Evolutionary conservation across 1,140 invertebrate genomes (phyloP).

Genomic region (Drosophila punjabiensis): DNA sequence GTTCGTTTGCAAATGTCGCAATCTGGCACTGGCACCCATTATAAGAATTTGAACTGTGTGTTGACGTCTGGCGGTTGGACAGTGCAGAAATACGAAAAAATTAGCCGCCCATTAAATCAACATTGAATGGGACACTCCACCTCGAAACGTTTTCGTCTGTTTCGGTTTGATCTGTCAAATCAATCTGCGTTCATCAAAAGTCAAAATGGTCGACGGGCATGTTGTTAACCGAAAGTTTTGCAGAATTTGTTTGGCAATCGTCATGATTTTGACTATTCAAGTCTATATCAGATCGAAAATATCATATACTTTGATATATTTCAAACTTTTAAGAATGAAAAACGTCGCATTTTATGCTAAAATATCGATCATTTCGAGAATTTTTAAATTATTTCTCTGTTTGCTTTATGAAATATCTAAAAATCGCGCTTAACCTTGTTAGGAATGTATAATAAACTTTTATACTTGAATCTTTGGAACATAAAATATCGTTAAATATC

Average conservation of each 20-base stretch:
- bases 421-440: no score
- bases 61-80: slow-evolving; percentile 41
- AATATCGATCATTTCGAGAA: no score
- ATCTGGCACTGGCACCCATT: slow-evolving; percentile 65
- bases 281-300: neutral
- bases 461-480: no score
- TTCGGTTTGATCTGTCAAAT: slow-evolving; percentile 38
- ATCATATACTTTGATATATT: neutral
- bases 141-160: slow-evolving; percentile 2
- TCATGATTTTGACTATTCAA: neutral
- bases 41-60: slow-evolving; percentile 44
- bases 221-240: slow-evolving; percentile 38
- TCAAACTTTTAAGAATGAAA: no score
- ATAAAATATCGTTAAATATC: no score
- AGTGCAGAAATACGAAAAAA: slow-evolving; percentile 22
- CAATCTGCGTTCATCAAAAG: slow-evolving; percentile 76
- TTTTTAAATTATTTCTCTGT: no score
- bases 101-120: slow-evolving; percentile 66
- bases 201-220: slow-evolving; percentile 37
- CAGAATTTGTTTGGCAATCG: slow-evolving; percentile 32
- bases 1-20: slow-evolving; percentile 76
- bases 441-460: no score
- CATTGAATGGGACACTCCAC: slow-evolving; percentile 30
- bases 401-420: no score
- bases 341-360: no score